Evolutionary conservation across 2,797 vertebrate genomes (phyloP), one percentile per base, ranked within the genome.

Genomic region (Fundulus diaphanus): DNA sequence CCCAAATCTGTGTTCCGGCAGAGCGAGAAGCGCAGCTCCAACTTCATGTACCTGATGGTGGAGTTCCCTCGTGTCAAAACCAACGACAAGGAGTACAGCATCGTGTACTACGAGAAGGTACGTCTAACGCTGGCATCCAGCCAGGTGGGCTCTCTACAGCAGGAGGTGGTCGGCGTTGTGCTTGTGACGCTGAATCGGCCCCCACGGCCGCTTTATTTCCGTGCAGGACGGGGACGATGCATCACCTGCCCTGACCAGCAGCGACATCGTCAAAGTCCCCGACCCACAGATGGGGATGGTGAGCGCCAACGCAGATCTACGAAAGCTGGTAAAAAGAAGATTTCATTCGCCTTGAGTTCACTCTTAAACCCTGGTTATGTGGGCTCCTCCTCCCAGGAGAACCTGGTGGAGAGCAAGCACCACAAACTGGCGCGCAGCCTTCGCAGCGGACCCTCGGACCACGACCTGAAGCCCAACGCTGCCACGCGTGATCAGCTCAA

Each of bases 21-120:
- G 98, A 98, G 97, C 81, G 98, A 99, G 85, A 99, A 99, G 78
- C 96, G 98, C 76, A 99, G 97, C 92, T 99, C 98, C 68, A 99
- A 99, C 94, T 99, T 99, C 90, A 99, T 99, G 98, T 99, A 99
- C 93, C 94, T 99, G 86, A 99, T 99, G 98, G 97, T 99, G 92
- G 98, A 99, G 89, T 99, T 99, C 87, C 97, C 97, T 7, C 96
- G 98, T 0, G 97, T 99, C 84, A 99, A 98, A 89, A 96, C 94
- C 3, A 97, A 97, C 61, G 98, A 99, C 82, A 97, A 96, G 85
- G 98, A 99, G 76, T 97, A 97, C 82, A 97, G 96, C 68, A 98
- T 99, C 29, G 98, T 99, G 74, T 99, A 99, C 91, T 99, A 99
- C 40, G 98, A 99, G 90, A 99, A 99, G 98, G 98, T 99, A 78